Base-by-base conservation (phyloP, 1,140 invertebrate species). In the Sesamia nonagrioides region DNA sequence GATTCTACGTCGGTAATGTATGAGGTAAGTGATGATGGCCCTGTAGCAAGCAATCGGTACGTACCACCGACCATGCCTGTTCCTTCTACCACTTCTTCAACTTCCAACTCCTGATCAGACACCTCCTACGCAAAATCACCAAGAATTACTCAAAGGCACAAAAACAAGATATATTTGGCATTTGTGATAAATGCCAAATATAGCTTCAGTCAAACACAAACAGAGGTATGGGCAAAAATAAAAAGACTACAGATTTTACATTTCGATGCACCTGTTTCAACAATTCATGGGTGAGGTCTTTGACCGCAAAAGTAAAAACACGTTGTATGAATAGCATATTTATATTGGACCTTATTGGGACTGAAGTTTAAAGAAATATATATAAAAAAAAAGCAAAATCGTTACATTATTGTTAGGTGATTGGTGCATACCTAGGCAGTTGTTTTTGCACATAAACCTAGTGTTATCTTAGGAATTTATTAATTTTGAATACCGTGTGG, bases 11-110 rank as follows among this genome's bases (percentile, higher is more conserved):
- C 90, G 9, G 94, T 95, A 18, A 96, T 93, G 7, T 96, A 96
- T 35, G 91, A 84, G 15, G 90, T 80, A 75, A 89, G 82, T 0
- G 95, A 92, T 3, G 95, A 93, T 1, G 95, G 86, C 9, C 95
- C 92, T 7, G 92, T 89, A 21, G 95, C 88, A 15, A 95, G 89
- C 77, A 95, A 89, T 17, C 95, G 92, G 86, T 95, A 96, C 0
- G 92, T 87, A 13, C 95, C 86, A 58, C 94, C 95, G 42, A 96
- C 96, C 87, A 96, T 92, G 92, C 94, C 82, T 89, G 96, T 82
- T 89, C 96, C 66, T 84, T 95, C 85, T 86, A 89, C 88, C 33
- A 90, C 89, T 73, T 94, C 91, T 50, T 95, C 94, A 6, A 94
- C 91, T 74, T 95, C 94, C 58, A 94, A 68, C 76, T 94, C 93